phyloP scores from a whole-genome alignment of 2,797 vertebrate genomes.

The Pterois miles region DNA sequence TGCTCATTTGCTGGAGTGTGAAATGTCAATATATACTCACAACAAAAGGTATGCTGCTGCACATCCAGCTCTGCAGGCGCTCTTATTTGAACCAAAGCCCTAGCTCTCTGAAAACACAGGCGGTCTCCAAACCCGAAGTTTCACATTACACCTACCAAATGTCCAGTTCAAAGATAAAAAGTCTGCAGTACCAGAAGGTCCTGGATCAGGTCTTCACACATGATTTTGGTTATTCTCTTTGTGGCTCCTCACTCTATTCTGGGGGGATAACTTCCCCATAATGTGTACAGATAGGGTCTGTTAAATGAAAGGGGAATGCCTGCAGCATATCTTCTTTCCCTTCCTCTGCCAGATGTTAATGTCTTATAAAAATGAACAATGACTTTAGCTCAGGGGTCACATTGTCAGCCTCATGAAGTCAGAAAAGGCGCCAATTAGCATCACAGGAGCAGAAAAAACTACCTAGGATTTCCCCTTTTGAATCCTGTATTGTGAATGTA shows the following conservation, averaged over 20 bases:
- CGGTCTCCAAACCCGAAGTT: conserved; percentile 1
- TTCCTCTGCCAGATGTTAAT: conserved; percentile 28
- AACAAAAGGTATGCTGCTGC: conserved; percentile 62
- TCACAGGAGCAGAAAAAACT: conserved; percentile 24
- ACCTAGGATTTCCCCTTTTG: conserved; percentile 36
- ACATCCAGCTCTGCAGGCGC: conserved; percentile 25
- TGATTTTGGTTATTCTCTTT: neutral
- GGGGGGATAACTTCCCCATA: neutral
- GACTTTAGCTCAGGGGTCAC: conserved; percentile 34
- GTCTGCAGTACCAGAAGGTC: neutral
- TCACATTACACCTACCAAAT: conserved; percentile 18
- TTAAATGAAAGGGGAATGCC: conserved; percentile 18
- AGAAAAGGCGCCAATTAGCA: conserved; percentile 44
- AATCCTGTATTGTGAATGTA: conserved; percentile 28
- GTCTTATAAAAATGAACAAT: conserved; percentile 27
- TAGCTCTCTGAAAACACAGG: conserved; percentile 9
- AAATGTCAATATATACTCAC: conserved; percentile 79
- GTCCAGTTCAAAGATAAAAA: conserved; percentile 23
- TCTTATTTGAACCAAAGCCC: conserved; percentile 41
- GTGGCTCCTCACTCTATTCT: neutral
- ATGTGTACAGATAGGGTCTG: neutral
- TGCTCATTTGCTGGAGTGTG: conserved; percentile 69
- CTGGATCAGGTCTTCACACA: neutral
- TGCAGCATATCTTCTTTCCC: neutral
- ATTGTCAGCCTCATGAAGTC: conserved; percentile 38